A percentile compares a stretch with the other conserved stretches of the same genome.
These are phyloP conservation scores for Lanistes nyassanus DNA, from an alignment of 1,140 invertebrate species.

Conservation along the genomic window DNA sequence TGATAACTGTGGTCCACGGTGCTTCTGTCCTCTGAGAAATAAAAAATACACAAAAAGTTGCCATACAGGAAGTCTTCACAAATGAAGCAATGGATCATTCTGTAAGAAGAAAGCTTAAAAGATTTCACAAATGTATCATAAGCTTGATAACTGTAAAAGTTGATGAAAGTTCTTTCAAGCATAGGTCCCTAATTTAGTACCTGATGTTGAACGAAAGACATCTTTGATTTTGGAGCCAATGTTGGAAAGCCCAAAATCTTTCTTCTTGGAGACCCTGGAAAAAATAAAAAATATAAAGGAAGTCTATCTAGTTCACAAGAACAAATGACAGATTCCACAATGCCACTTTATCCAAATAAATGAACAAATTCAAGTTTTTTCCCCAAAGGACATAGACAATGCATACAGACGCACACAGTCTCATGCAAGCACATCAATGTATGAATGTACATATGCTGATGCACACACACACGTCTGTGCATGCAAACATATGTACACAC, in stretches of 20 bases:
- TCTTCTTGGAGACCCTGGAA: slow-evolving; percentile 68
- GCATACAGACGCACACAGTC: slow-evolving; percentile 1
- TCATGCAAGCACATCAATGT: not conserved
- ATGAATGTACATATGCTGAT: not conserved
- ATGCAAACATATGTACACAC: not conserved
- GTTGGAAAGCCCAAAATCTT: slow-evolving; percentile 60
- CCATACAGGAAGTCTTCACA: no score
- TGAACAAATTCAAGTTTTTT: no score
- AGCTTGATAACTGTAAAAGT: no score
- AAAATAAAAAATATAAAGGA: slow-evolving; percentile 1
- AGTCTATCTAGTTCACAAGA: not conserved
- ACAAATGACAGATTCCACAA: not conserved
- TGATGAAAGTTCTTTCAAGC: no score
- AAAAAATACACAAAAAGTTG: not conserved
- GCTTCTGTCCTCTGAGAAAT: slow-evolving; percentile 29
- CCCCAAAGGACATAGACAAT: not conserved
- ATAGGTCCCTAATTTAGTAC: slow-evolving; percentile 33
- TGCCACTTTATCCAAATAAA: not conserved
- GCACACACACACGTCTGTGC: slow-evolving; percentile 6
- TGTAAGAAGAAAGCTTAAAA: not conserved
- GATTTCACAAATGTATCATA: not conserved
- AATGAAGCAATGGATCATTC: no score
- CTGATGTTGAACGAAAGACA: slow-evolving; percentile 55
- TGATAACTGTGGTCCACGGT: slow-evolving; percentile 10
- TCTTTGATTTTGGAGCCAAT: slow-evolving; percentile 65